These are phyloP conservation scores for Podiceps cristatus DNA, from an alignment of 2,113 vertebrate genomes.

Conservation along the genomic window DNA sequence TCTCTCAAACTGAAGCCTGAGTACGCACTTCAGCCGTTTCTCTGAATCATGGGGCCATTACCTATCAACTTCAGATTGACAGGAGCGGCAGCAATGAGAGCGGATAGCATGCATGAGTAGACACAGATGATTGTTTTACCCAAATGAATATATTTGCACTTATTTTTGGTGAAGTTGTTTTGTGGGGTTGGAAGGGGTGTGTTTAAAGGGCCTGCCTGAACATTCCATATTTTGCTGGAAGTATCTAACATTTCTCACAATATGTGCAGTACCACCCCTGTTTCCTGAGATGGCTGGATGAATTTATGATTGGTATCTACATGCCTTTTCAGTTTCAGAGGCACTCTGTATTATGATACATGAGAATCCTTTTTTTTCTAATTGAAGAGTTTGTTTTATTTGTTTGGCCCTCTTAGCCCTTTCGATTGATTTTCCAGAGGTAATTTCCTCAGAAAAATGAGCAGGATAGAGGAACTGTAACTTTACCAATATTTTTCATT, in stretches of 20 bases:
- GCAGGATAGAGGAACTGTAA: background rate
- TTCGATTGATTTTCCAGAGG: background rate
- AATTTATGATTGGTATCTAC: background rate
- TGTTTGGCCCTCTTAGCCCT: background rate
- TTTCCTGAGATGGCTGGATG: conserved; percentile 9
- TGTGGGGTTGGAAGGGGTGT: background rate
- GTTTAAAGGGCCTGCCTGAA: background rate
- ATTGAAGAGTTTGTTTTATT: background rate
- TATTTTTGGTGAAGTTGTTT: conserved; percentile 40
- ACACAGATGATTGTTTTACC: conserved; percentile 77
- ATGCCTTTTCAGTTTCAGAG: background rate
- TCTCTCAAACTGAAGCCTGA: conserved; percentile 80
- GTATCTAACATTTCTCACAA: conserved; percentile 1
- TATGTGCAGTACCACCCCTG: background rate
- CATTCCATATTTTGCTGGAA: background rate
- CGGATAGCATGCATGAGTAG: conserved; percentile 72
- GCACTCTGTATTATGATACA: background rate
- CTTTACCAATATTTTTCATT: background rate
- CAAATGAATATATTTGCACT: conserved; percentile 77
- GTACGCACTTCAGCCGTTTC: conserved; percentile 80
- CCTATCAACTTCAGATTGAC: conserved; percentile 79
- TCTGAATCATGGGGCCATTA: conserved; percentile 78
- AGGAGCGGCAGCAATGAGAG: conserved; percentile 62
- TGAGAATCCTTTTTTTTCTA: background rate
- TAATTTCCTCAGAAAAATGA: background rate